Evolutionary conservation across 2,888 invertebrate species (phyloP), one percentile per base, ranked within the genome.

Genomic region (Branchinecta sandiegonensis): DNA sequence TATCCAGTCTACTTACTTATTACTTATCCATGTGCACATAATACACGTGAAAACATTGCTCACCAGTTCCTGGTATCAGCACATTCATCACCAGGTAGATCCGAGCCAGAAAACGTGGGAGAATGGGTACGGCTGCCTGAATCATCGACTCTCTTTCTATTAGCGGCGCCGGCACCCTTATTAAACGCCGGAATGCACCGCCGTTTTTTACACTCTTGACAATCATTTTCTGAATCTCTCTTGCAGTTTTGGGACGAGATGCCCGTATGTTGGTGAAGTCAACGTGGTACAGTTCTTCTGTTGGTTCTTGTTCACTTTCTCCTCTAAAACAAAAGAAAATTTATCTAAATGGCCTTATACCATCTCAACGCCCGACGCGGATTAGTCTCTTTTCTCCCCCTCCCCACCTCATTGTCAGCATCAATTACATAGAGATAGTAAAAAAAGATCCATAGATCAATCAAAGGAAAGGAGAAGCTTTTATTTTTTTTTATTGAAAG

Each of bases 81-180:
- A 88, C 82, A 77, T 92, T 92, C 79, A 89, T 86, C 46, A 92
- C 77, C 68, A 93, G 84, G 76, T 94, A 95, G 76, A 91, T 83
- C 84, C 90, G 88, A 9, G 95, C 94, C 67, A 94, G 80, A 67
- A 85, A 86, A 10, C 89, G 80, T 0, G 95, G 94, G 76, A 96
- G 81, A 71, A 92, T 88, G 0, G 96, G 95, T 72, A 96, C 91
- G 47, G 94, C 94, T 46, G 88, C 91, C 73, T 89, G 87, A 85
- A 95, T 94, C 76, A 89, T 83, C 2, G 93, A 92, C 65, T 71
- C 70, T 76, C 89, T 88, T 75, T 91, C 91, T 17, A 91, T 86
- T 71, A 91, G 80, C 46, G 86, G 47, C 8, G 65, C 17, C 10
- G 69, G 69, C 46, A 69, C 47, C 23, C 47, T 48, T 10, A 46